Evolutionary conservation across 2,797 vertebrate genomes (phyloP), one percentile per base, ranked within the genome.

Genomic region (Miichthys miiuy): DNA sequence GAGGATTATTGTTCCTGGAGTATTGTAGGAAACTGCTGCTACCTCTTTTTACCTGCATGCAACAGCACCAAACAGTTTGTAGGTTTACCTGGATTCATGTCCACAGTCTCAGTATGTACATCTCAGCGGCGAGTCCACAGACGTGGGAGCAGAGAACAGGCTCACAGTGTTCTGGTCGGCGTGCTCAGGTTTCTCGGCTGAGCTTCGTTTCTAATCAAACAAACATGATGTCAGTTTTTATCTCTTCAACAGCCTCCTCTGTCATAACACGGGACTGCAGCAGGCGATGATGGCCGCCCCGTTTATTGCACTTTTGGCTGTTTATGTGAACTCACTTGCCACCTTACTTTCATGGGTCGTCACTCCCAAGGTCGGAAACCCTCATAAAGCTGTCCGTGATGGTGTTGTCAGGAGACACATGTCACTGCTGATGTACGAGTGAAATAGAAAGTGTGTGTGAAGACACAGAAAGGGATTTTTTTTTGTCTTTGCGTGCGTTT

Each of bases 361-460:
- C 50, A 50, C 21, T 60, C 13, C 34, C 21, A n/a, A 75, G 60
- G 76, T 44, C 34, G 6, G 16, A 51, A 14, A 3, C 27, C 64
- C 60, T 68, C 56, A 9, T 47, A 11, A 72, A 84, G 69, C 51
- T n/a, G 51, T 21, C 41, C 41, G 41, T 30, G 58, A 34, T 41
- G 1, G 47, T 3, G 46, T 61, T 54, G 62, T 34, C 62, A n/a
- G 42, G 21, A 16, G 44, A 58, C 65, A 46, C 42, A 21, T 50
- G 67, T 70, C 68, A 55, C 27, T 51, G 62, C 17, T 34, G 51
- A 56, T 78, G 34, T 38, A 48, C 50, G 16, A 68, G 69, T 75
- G 68, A 55, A 48, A 66, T 16, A 25, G 5, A 62, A 44, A 4
- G 58, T 57, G 50, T 66, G 42, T 21, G 60, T 56, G 7, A 13